Percentiles rank a stretch among this genome's conserved stretches.
phyloP scores from a whole-genome alignment of 2,888 invertebrate genomes.

The Philhelius pedissequus region DNA sequence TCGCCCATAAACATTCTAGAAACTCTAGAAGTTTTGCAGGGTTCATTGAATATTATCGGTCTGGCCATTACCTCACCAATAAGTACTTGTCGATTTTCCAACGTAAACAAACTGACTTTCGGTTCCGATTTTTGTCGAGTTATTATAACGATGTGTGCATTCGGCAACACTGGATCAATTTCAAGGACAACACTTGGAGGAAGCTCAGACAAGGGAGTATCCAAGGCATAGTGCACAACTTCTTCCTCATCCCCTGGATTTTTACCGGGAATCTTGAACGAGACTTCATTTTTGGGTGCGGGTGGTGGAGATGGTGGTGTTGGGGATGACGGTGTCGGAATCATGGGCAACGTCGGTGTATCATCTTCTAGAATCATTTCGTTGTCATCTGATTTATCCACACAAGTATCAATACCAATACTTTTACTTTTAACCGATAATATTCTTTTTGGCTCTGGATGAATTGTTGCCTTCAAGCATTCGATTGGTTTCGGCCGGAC shows the following conservation, averaged over 20 bases:
- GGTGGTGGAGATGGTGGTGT: neutral
- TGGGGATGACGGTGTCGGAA: neutral
- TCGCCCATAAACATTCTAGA: conserved; percentile 35
- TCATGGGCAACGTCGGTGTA: too few species aligned
- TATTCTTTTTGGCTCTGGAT: neutral
- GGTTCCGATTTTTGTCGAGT: neutral
- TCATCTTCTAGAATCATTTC: neutral
- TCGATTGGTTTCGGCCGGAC: neutral
- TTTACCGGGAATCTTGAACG: conserved; percentile 28
- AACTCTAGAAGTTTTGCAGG: conserved; percentile 34
- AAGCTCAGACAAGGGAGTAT: conserved; percentile 20
- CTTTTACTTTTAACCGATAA: neutral
- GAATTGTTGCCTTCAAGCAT: neutral
- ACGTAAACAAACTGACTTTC: conserved; percentile 18
- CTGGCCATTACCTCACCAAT: conserved; percentile 60
- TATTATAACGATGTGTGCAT: conserved; percentile 36
- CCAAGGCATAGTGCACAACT: conserved; percentile 19
- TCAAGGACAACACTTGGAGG: conserved; percentile 24
- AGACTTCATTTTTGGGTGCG: conserved; percentile 14
- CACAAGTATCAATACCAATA: neutral
- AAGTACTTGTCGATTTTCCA: conserved; percentile 36
- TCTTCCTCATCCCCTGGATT: neutral
- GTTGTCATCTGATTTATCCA: neutral
- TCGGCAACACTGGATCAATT: conserved; percentile 16
- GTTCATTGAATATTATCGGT: conserved; percentile 50